These are phyloP conservation scores for Homarus gammarus DNA, from an alignment of 2,888 invertebrate species.

Conservation along the genomic window DNA sequence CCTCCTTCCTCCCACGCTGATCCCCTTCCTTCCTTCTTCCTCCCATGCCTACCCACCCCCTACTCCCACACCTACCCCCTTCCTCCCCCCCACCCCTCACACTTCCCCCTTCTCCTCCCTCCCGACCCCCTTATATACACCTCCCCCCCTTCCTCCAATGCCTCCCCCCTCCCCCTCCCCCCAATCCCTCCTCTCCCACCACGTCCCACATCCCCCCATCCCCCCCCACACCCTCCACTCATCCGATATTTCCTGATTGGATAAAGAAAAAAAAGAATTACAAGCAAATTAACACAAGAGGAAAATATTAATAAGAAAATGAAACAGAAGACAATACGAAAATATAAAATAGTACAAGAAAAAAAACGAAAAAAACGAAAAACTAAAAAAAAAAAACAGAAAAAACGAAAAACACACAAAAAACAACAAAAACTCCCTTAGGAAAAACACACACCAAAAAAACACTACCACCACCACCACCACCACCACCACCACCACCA, in stretches of 20 bases:
- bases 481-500: neutral
- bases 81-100: slow-evolving; percentile 1
- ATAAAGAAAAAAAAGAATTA: slow-evolving; percentile 10
- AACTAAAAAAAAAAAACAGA: too few relatives aligned
- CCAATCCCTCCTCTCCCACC: too few relatives aligned
- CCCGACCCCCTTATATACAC: slow-evolving; percentile 20
- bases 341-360: too few relatives aligned
- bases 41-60: neutral
- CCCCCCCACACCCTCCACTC: slow-evolving; percentile 8
- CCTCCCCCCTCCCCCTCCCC: neutral
- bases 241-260: slow-evolving; percentile 38
- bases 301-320: too few relatives aligned
- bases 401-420: too few relatives aligned
- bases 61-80: neutral
- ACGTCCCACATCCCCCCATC: neutral
- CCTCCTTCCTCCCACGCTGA: neutral
- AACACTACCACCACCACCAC: neutral
- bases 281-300: too few relatives aligned
- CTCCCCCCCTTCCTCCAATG: neutral
- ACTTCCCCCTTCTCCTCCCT: neutral
- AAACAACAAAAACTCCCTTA: too few relatives aligned
- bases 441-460: too few relatives aligned
- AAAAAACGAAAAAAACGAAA: too few relatives aligned
- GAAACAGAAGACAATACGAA: too few relatives aligned
- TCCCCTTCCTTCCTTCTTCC: neutral